These are phyloP conservation scores for Hydrochoerus hydrochaeris DNA, from an alignment of 2,113 vertebrate species.

Conservation along the genomic window DNA sequence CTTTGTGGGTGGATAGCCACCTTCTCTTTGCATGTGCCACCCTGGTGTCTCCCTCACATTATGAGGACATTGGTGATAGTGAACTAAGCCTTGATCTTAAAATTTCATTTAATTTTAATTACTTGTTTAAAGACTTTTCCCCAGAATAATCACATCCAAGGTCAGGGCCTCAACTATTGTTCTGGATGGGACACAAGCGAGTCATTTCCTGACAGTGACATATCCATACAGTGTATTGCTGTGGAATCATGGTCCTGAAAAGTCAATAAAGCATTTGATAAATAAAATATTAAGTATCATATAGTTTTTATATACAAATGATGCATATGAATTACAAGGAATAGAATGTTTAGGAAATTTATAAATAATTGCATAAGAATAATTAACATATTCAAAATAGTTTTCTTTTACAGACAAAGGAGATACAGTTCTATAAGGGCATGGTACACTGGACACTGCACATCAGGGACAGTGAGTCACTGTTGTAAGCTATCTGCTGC, in stretches of 20 bases:
- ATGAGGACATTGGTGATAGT: background rate
- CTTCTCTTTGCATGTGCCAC: background rate
- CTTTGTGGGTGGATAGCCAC: background rate
- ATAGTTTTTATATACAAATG: background rate
- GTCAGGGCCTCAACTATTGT: background rate
- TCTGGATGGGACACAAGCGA: background rate
- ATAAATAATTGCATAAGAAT: background rate
- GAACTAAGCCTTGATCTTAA: background rate
- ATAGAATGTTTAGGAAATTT: background rate
- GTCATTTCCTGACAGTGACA: background rate
- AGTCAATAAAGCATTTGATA: background rate
- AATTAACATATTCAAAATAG: background rate
- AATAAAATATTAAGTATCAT: background rate
- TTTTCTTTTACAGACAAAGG: background rate
- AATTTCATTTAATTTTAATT: background rate
- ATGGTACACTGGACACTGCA: accelerated
- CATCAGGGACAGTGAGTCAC: too few relatives aligned
- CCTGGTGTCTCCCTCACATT: background rate
- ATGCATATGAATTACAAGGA: background rate
- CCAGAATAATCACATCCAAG: background rate
- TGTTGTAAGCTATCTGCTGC: background rate
- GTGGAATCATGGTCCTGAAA: background rate
- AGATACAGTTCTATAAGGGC: background rate
- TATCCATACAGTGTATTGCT: background rate
- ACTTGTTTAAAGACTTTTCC: background rate